Evolutionary conservation across 2,113 vertebrate genomes (phyloP), one percentile per base, ranked within the genome.

Genomic region (Pterocles orientalis): DNA sequence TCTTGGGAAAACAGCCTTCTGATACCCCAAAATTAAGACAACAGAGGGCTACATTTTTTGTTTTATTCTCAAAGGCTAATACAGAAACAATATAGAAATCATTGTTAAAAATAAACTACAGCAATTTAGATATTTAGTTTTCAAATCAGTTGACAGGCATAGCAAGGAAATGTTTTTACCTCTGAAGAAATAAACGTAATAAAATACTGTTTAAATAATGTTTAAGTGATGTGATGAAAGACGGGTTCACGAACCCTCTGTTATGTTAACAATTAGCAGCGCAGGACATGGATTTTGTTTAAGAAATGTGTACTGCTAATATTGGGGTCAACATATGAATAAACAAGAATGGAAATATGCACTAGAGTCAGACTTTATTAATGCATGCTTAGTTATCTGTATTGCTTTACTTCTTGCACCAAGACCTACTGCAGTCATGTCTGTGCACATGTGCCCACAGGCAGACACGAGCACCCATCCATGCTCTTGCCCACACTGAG

Each of bases 161-260:
- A 72, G 86, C 69, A 95, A 91, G 95, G 88, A 93, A 96, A 96
- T 94, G 77, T 94, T 96, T 97, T 82, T 92, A 57, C 88, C 80
- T 93, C 95, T 91, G 90, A 96, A 97, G 92, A 94, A 94, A 95
- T 97, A 96, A 93, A 88, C 92, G 95, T 96, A 96, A 97, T 90
- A 84, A 96, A 95, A 97, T 82, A 83, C 96, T 96, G 94, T 97
- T 93, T 86, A 96, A 96, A 97, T 95, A 97, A 97, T 72, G 94
- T 92, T 95, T 94, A 96, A 96, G 95, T 94, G 95, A 95, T 95
- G 96, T 93, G 95, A 86, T 96, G 96, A 97, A 96, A 96, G 95
- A 96, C 2, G 8, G 96, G 95, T 94, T 96, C 96, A 91, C 0
- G 96, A 96, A 94, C 96, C 73, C 70, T 86, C 95, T 92, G 88